These are phyloP conservation scores for Gymnopithys bicolor DNA, from an alignment of 2,797 vertebrate genomes.

Conservation along the genomic window DNA sequence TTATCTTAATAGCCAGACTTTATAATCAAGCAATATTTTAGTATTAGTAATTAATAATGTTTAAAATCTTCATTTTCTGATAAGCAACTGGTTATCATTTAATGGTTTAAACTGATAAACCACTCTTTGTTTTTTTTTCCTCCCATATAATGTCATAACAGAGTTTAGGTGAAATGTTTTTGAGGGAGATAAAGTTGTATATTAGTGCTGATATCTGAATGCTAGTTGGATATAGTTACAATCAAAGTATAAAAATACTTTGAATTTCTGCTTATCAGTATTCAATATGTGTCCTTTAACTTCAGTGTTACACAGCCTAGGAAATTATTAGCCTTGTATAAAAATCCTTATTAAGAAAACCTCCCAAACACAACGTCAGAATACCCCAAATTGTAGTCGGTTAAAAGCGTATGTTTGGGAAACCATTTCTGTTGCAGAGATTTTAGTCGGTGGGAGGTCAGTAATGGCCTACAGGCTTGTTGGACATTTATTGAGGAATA, in stretches of 20 bases:
- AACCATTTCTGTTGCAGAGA: slow-evolving; percentile 15
- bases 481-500: slow-evolving; percentile 60
- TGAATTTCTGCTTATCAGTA: neutral
- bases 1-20: neutral
- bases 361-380: neutral
- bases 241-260: neutral
- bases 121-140: neutral
- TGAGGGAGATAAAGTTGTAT: neutral
- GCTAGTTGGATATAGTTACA: neutral
- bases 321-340: slow-evolving; percentile 7
- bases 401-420: neutral
- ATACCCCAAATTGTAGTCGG: neutral
- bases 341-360: neutral
- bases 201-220: neutral
- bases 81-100: neutral
- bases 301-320: neutral
- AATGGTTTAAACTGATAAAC: neutral
- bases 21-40: neutral
- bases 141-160: neutral
- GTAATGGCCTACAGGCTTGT: slow-evolving; percentile 30
- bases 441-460: slow-evolving; percentile 45
- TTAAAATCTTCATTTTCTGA: neutral
- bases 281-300: neutral
- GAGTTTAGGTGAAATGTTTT: neutral
- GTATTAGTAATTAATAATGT: neutral